phyloP scores from a whole-genome alignment of 2,113 vertebrate species.

The Passer montanus region DNA sequence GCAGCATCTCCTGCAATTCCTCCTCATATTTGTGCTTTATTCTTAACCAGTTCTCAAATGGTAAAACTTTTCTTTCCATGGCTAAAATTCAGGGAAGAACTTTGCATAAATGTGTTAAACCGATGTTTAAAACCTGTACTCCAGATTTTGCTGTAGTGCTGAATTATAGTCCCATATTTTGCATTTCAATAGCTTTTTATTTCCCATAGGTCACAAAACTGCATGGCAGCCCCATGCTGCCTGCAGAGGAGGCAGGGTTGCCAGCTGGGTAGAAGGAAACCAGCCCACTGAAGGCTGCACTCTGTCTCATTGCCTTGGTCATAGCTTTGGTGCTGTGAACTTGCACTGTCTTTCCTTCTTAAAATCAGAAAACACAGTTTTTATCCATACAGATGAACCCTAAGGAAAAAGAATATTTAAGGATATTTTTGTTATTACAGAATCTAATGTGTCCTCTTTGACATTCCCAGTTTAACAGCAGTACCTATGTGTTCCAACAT shows the following conservation, averaged over 20 bases:
- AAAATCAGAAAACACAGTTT: neutral
- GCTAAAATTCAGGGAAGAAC: neutral
- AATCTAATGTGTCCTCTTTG: neutral
- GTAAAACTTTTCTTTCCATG: neutral
- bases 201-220: neutral
- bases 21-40: neutral
- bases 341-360: neutral
- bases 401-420: neutral
- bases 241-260: fast-evolving
- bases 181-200: neutral
- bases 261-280: neutral
- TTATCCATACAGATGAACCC: neutral
- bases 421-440: neutral
- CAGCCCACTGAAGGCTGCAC: neutral
- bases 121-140: neutral
- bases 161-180: neutral
- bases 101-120: neutral
- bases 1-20: neutral
- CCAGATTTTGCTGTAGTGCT: neutral
- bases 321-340: neutral
- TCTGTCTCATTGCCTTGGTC: neutral
- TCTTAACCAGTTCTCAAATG: neutral
- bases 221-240: fast-evolving
- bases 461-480: neutral
- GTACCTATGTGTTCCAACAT: neutral